Base-by-base conservation (phyloP, 2,113 vertebrate species). In the Scalopus aquaticus region DNA sequence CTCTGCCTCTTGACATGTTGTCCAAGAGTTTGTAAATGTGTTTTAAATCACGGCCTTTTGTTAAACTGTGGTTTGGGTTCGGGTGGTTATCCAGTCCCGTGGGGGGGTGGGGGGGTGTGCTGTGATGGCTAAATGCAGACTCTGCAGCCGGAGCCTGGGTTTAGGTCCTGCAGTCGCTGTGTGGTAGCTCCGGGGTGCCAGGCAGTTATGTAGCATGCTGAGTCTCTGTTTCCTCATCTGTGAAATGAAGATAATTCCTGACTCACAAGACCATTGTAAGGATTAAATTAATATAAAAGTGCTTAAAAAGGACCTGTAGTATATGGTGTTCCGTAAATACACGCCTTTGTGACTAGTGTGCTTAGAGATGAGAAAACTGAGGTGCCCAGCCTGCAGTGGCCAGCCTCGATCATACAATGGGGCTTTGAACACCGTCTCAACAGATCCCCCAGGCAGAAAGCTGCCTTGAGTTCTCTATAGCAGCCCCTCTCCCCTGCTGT, bases 361-460 rank as follows among this genome's bases (percentile, higher is more conserved):
- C 51, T 44, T 35, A 73, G 0, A 56, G 87, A 30, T 54, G 22
- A 72, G 35, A 72, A 93, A 79, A 10, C 5, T 19, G 20, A 73
- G 46, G 42, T 54, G 15, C 42, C 39, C 32, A 83, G 32, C 60
- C 8, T 22, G 22, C n/a, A 32, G 17, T 16, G 5, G 64, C 32
- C 20, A 13, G 24, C 69, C 26, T 60, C 30, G 60, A 11, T 30
- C 73, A 35, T 1, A 22, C 42, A 74, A 51, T 16, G 44, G 28
- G n/a, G 24, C 78, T 82, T 88, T 56, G 69, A 82, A 64, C 15
- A 24, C 10, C 73, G 60, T 54, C 70, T 6, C 49, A n/a, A 15
- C 30, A 82, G 46, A 77, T 78, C 85, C 65, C 44, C 91, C 80
- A 87, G 80, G 16, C 76, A 74, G 88, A 92, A 88, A n/a, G 26